Percentiles rank a stretch among this genome's conserved stretches.
phyloP scores from a whole-genome alignment of 2,113 vertebrate genomes.

The Neogale vison region DNA sequence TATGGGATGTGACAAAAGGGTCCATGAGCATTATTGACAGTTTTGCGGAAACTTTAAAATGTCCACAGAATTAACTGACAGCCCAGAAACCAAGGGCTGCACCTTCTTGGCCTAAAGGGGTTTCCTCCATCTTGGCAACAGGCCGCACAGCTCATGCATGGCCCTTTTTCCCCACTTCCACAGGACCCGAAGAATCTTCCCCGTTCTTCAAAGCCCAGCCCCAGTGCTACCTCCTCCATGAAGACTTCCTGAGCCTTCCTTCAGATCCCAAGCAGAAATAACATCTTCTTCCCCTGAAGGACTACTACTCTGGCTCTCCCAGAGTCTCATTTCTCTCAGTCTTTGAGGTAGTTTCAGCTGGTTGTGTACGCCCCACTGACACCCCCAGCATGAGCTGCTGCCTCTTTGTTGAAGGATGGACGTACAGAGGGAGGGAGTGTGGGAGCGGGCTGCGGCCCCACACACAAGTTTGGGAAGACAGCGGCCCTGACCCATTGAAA shows the following conservation, averaged over 20 bases:
- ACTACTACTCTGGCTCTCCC: background rate
- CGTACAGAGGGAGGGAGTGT: background rate
- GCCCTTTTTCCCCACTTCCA: background rate
- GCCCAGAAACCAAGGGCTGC: background rate
- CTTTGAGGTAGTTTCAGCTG: background rate
- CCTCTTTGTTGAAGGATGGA: background rate
- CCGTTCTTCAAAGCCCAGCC: background rate
- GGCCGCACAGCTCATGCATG: background rate
- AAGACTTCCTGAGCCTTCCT: background rate
- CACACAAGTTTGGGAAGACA: background rate
- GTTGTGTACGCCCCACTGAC: background rate
- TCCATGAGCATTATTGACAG: background rate
- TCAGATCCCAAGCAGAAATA: background rate
- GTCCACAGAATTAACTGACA: background rate
- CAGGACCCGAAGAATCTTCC: background rate
- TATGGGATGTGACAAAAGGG: background rate
- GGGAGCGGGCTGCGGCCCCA: background rate
- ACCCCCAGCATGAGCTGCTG: background rate
- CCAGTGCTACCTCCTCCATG: background rate
- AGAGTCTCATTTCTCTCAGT: background rate
- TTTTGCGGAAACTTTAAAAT: background rate
- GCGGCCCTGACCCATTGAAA: background rate
- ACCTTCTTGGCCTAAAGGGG: background rate
- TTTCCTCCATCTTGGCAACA: background rate
- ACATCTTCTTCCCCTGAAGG: background rate